Evolutionary conservation across 1,140 invertebrate species (phyloP).

Genomic region (Mamestra configurata): DNA sequence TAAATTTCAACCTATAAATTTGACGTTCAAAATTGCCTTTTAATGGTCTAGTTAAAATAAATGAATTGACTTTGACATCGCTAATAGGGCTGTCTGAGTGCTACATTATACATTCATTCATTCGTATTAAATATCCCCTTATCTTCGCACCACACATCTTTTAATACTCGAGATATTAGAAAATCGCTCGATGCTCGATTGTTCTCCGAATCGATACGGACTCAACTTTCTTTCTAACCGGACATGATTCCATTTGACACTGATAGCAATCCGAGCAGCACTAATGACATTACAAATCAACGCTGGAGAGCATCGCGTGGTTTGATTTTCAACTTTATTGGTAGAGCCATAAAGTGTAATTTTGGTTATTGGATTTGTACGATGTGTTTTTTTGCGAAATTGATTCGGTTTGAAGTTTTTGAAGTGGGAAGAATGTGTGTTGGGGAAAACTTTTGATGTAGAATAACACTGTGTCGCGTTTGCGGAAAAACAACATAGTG

Average conservation of each 20-base stretch:
- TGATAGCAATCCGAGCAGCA: constrained; percentile 49
- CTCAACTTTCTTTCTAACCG: constrained; percentile 57
- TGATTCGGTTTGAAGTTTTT: not conserved
- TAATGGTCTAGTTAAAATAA: too few species aligned
- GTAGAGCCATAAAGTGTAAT: not conserved
- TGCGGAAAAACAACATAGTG: too few species aligned
- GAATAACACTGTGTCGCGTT: not conserved
- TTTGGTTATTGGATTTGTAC: not conserved
- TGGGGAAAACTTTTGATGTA: not conserved
- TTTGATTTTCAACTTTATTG: constrained; percentile 1
- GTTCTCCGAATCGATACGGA: constrained; percentile 48
- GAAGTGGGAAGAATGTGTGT: not conserved
- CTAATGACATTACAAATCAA: constrained; percentile 53
- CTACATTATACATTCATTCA: not conserved
- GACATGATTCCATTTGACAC: constrained; percentile 53
- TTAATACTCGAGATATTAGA: constrained; percentile 20
- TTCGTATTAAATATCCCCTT: not conserved
- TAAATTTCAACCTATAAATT: too few species aligned
- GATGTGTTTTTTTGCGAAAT: constrained; percentile 1
- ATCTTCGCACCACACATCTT: not conserved
- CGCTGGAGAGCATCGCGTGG: not conserved
- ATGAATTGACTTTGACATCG: too few species aligned
- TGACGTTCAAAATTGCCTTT: too few species aligned
- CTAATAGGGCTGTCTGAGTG: too few species aligned
- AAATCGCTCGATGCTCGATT: constrained; percentile 15